A percentile compares a stretch with the other conserved stretches of the same genome.
phyloP scores from a whole-genome alignment of 2,888 invertebrate species.

The Microdon myrmicae region DNA sequence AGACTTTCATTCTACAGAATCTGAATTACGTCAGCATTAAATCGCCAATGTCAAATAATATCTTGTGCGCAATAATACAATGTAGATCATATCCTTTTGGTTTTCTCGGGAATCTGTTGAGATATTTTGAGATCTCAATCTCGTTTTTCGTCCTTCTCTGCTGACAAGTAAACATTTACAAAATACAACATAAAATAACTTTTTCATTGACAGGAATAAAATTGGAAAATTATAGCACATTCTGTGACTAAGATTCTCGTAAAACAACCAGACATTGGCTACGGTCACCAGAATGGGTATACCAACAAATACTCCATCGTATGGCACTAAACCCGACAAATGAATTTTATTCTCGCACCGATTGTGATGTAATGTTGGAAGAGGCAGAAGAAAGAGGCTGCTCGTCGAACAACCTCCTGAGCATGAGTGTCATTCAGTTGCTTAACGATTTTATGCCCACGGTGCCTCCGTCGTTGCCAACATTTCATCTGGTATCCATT shows the following conservation, averaged over 20 bases:
- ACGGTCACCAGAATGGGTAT: slow-evolving; percentile 13
- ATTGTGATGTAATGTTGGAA: background rate
- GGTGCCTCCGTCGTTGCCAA: slow-evolving; percentile 2
- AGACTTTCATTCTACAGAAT: too few relatives aligned
- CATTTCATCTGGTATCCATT: slow-evolving; percentile 28
- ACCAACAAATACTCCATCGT: slow-evolving; percentile 23
- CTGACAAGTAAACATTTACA: slow-evolving; percentile 46
- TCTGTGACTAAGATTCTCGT: slow-evolving; percentile 51
- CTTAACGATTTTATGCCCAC: slow-evolving; percentile 43
- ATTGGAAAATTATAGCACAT: slow-evolving; percentile 51
- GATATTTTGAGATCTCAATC: too few relatives aligned
- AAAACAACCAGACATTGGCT: slow-evolving; percentile 42
- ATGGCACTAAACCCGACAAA: slow-evolving; percentile 32
- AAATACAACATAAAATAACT: slow-evolving; percentile 49
- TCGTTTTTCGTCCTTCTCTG: too few relatives aligned
- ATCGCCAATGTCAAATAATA: too few relatives aligned
- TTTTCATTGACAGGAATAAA: slow-evolving; percentile 52
- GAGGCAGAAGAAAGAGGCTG: background rate
- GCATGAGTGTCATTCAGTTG: slow-evolving; percentile 23
- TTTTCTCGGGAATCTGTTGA: too few relatives aligned
- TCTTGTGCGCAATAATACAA: too few relatives aligned
- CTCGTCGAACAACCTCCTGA: too few relatives aligned
- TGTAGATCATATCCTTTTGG: too few relatives aligned
- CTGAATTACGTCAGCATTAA: too few relatives aligned
- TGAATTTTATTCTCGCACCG: slow-evolving; percentile 21